phyloP scores from a whole-genome alignment of 2,113 vertebrate genomes.

The Gnathonemus echidnorhynchus region DNA sequence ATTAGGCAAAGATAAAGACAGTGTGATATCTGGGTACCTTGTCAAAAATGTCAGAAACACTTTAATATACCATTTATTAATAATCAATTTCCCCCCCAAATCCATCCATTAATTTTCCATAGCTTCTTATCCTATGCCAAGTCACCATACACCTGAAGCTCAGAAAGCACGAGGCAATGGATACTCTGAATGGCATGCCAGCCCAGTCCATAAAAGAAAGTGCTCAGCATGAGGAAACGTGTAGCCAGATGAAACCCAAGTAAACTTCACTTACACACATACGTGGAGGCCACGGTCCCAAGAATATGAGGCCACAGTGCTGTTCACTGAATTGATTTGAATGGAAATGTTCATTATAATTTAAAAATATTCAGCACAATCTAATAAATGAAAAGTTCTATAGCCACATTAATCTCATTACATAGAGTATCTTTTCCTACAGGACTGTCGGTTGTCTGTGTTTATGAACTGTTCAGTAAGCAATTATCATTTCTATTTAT shows the following conservation, averaged over 20 bases:
- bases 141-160: background rate
- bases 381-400: background rate
- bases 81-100: background rate
- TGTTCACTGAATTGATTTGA: background rate
- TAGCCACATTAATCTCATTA: background rate
- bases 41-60: background rate
- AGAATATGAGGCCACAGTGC: background rate
- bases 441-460: background rate
- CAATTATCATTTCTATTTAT: background rate
- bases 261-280: background rate
- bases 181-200: background rate
- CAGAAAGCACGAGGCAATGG: background rate
- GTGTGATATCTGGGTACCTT: background rate
- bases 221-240: background rate
- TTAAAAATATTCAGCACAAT: background rate
- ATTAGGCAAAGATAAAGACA: background rate
- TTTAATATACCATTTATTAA: background rate
- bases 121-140: background rate
- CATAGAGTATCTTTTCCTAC: background rate
- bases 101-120: background rate
- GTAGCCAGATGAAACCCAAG: background rate
- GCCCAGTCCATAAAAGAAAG: background rate
- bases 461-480: background rate
- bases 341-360: background rate
- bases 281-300: background rate